Conservation (phyloP, 2,888 invertebrate genomes). For the Heliconius cydno region DNA sequence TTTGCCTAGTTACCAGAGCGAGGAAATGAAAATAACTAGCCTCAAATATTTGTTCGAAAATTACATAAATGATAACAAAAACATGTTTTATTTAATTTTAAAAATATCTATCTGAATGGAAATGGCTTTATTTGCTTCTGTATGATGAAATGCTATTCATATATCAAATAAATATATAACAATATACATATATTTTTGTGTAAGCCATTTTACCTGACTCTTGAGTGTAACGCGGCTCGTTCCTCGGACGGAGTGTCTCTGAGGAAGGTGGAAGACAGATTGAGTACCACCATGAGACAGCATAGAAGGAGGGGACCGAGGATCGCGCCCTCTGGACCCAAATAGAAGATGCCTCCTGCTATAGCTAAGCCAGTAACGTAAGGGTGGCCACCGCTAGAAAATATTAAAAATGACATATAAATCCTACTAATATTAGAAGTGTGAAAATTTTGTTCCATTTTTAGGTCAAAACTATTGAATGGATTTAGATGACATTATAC, state of each 20-base stretch:
- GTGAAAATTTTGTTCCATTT: too few species aligned
- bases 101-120: background rate
- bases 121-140: background rate
- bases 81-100: too few species aligned
- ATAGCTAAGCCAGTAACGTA: constrained; percentile 98
- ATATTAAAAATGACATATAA: background rate
- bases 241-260: constrained; percentile 87
- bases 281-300: constrained; percentile 95
- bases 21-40: too few species aligned
- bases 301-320: constrained; percentile 97
- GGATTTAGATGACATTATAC: too few species aligned
- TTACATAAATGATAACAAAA: too few species aligned
- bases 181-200: background rate
- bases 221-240: constrained; percentile 74
- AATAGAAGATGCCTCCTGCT: constrained; percentile 98
- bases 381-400: constrained; percentile 93
- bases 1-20: too few species aligned
- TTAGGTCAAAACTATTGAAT: too few species aligned
- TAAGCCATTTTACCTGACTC: constrained; percentile 73
- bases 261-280: constrained; percentile 89
- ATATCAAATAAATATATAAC: background rate
- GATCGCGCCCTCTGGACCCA: constrained; percentile 98
- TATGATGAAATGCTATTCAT: constrained; percentile 5
- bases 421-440: too few species aligned
- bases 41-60: too few species aligned